Conservation (phyloP, 2,888 invertebrate species). For the Amphipoea lucens region DNA sequence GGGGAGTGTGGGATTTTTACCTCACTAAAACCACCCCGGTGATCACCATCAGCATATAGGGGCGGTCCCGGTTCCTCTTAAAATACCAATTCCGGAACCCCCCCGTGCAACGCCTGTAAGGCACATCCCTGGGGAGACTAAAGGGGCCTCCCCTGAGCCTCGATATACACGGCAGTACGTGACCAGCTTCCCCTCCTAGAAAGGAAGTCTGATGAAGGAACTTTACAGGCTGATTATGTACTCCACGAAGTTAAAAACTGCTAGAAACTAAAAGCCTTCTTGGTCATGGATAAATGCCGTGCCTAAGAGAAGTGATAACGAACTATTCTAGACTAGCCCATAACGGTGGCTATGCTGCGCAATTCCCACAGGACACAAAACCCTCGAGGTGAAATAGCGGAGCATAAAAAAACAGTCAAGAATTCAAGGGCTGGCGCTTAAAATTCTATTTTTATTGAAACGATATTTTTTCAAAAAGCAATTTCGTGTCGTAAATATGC, state of each 20-base stretch:
- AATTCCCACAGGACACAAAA: neutral
- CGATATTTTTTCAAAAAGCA: neutral
- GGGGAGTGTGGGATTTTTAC: too few relatives aligned
- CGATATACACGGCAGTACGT: too few relatives aligned
- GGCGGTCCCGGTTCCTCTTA: too few relatives aligned
- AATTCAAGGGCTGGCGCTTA: neutral
- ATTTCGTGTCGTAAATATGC: neutral
- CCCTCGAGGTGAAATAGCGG: neutral
- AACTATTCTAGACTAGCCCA: neutral
- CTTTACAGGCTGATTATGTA: neutral
- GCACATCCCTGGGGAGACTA: too few relatives aligned
- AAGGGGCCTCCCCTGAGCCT: too few relatives aligned
- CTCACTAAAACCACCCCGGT: too few relatives aligned
- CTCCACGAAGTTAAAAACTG: too few relatives aligned
- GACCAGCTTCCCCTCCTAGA: neutral
- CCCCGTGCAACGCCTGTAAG: too few relatives aligned
- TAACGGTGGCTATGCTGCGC: neutral
- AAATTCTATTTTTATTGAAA: neutral
- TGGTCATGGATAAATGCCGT: neutral
- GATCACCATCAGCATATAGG: too few relatives aligned
- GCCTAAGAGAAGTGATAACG: neutral
- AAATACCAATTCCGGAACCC: too few relatives aligned
- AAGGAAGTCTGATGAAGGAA: neutral
- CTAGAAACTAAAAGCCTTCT: neutral
- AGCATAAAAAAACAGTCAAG: neutral